phyloP scores from a whole-genome alignment of 92 coral and sea anemone genomes.

The Epizoanthus ramosus region DNA sequence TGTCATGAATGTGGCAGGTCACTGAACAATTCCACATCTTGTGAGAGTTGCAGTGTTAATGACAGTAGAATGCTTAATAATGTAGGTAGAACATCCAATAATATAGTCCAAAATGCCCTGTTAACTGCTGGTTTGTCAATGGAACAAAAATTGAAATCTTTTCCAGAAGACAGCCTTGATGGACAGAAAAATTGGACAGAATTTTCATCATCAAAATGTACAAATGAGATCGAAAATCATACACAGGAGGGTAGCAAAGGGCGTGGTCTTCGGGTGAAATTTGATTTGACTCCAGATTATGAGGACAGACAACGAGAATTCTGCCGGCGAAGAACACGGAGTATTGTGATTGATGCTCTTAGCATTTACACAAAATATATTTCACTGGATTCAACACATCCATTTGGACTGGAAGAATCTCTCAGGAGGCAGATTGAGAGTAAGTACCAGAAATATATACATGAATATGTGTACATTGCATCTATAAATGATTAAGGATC shows the following conservation, averaged over 20 bases:
- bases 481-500: too few relatives aligned
- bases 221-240: conserved; percentile 4
- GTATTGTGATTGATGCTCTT: conserved; percentile 92
- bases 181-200: not conserved
- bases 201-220: not conserved
- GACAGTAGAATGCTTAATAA: not conserved
- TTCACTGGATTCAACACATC: conserved; percentile 94
- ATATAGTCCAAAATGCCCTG: not conserved
- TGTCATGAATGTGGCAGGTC: conserved; percentile 64
- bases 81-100: not conserved
- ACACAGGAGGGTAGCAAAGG: conserved; percentile 8
- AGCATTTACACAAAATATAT: conserved; percentile 93
- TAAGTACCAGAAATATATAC: conserved; percentile 36
- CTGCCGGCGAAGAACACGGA: conserved; percentile 80
- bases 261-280: conserved; percentile 68
- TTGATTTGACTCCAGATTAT: conserved; percentile 86
- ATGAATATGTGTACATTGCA: too few relatives aligned
- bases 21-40: conserved; percentile 20
- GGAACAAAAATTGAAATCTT: not conserved
- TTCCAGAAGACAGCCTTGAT: not conserved
- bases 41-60: conserved; percentile 4
- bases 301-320: conserved; percentile 75
- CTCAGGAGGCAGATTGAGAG: conserved; percentile 89
- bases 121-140: not conserved
- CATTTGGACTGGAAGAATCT: conserved; percentile 89